These are phyloP conservation scores for Andrena chrysosceles DNA, from an alignment of 2,888 invertebrate genomes.

Conservation along the genomic window DNA sequence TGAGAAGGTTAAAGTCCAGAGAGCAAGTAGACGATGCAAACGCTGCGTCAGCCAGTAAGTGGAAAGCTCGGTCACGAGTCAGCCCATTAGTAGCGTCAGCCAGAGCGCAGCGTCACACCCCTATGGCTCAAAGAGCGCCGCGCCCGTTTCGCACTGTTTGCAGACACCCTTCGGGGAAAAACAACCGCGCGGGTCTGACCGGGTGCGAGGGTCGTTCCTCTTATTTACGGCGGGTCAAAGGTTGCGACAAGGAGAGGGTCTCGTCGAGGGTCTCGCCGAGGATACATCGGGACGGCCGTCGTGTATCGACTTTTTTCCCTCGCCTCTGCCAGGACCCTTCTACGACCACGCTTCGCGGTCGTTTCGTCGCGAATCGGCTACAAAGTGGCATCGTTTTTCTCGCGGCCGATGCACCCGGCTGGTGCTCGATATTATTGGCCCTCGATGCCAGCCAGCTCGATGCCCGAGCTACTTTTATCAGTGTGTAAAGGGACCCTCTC, in stretches of 20 bases:
- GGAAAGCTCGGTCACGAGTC: conserved; percentile 10
- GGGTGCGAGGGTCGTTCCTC: neutral
- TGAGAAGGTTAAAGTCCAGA: no score
- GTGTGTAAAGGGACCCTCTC: conserved; percentile 4
- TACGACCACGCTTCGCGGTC: neutral
- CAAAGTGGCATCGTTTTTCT: conserved; percentile 43
- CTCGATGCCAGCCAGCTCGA: conserved; percentile 7
- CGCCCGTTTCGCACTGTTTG: conserved; percentile 2
- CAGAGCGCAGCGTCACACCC: neutral
- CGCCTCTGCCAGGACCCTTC: neutral
- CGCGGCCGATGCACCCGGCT: conserved; percentile 8
- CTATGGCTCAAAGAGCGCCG: neutral
- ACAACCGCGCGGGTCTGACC: neutral
- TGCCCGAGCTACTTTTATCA: conserved; percentile 28
- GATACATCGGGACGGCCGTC: neutral
- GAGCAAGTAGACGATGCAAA: neutral
- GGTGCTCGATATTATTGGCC: conserved; percentile 27
- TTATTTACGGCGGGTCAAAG: conserved; percentile 15
- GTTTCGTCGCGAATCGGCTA: conserved; percentile 26
- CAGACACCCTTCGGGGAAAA: neutral
- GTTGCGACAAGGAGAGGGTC: neutral
- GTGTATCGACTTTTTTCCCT: conserved; percentile 19
- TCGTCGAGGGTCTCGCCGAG: neutral
- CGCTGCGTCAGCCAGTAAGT: conserved; percentile 8
- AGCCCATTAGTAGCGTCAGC: conserved; percentile 11